phyloP scores from a whole-genome alignment of 2,797 vertebrate genomes.

The Hydrolagus colliei region DNA sequence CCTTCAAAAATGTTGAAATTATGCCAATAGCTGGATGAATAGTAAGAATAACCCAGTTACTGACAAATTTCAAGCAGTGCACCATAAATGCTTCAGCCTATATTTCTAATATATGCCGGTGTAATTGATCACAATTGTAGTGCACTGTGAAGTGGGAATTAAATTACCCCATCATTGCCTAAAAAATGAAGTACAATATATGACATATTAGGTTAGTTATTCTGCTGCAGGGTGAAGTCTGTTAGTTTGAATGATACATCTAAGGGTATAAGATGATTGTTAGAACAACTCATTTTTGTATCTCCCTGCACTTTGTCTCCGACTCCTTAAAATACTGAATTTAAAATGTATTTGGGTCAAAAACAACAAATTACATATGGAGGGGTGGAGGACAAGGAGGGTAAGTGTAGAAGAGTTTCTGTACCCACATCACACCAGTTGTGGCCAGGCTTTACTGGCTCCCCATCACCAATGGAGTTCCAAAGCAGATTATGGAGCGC shows the following conservation, averaged over 20 bases:
- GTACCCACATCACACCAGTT: too few relatives aligned
- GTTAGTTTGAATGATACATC: not conserved
- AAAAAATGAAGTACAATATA: not conserved
- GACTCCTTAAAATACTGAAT: too few relatives aligned
- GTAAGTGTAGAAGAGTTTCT: too few relatives aligned
- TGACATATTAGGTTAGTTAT: not conserved
- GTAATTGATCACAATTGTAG: not conserved
- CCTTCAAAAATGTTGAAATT: not conserved
- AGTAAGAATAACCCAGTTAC: not conserved
- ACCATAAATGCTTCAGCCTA: not conserved
- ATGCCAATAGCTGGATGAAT: not conserved
- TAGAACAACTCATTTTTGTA: too few relatives aligned
- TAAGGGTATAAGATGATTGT: too few relatives aligned
- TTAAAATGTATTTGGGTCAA: too few relatives aligned
- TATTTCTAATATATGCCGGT: not conserved
- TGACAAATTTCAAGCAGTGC: not conserved
- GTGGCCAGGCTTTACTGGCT: too few relatives aligned
- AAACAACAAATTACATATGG: too few relatives aligned
- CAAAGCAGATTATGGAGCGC: too few relatives aligned
- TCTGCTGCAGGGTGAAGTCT: not conserved
- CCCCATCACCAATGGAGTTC: too few relatives aligned
- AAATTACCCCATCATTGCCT: not conserved
- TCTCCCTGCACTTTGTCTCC: too few relatives aligned
- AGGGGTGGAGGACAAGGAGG: too few relatives aligned
- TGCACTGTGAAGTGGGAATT: not conserved